Evolutionary conservation across 2,888 invertebrate genomes (phyloP).

Genomic region (Yponomeuta plumbellus): DNA sequence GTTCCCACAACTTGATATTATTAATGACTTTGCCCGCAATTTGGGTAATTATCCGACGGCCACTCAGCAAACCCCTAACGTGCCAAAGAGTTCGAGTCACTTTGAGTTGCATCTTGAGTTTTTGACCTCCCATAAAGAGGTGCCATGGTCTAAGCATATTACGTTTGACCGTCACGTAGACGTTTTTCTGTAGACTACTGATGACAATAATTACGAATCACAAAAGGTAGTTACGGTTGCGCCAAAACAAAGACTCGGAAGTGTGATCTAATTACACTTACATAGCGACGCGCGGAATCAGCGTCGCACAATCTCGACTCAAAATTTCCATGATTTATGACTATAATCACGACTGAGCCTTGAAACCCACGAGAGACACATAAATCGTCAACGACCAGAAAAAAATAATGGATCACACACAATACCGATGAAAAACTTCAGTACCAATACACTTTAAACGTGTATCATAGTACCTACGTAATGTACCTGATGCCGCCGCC

Average conservation of each 20-base stretch:
- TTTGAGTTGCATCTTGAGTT: neutral
- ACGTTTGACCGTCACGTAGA: neutral
- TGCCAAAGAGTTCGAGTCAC: neutral
- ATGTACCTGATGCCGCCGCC: neutral
- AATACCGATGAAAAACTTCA: neutral
- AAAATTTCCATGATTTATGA: neutral
- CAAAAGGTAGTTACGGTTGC: neutral
- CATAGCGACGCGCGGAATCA: neutral
- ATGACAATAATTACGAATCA: neutral
- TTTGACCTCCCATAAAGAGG: neutral
- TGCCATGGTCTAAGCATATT: neutral
- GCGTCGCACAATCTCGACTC: neutral
- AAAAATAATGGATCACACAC: neutral
- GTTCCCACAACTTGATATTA: conserved; percentile 14
- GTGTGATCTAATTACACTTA: conserved; percentile 1
- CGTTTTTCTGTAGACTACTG: neutral
- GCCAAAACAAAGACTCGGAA: conserved; percentile 2
- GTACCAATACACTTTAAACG: no score
- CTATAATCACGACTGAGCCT: conserved; percentile 5
- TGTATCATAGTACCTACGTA: neutral
- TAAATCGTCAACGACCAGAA: neutral
- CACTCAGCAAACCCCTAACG: neutral
- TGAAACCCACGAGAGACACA: neutral
- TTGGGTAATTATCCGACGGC: neutral
- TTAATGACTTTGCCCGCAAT: conserved; percentile 5